Base-by-base conservation (phyloP, 2,888 invertebrate genomes). In the Tinea semifulvella region DNA sequence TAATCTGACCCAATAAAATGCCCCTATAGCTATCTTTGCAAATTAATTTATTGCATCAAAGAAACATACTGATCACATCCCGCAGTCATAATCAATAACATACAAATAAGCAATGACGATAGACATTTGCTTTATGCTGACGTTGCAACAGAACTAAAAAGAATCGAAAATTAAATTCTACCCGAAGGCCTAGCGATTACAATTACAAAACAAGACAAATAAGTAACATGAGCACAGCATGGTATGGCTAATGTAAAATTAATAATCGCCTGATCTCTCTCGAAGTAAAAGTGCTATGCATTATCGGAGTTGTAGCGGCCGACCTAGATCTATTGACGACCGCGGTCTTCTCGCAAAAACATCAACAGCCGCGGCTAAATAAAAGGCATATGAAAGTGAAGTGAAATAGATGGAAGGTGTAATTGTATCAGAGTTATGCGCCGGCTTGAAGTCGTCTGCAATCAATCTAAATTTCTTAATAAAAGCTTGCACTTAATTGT, bases 221-320 rank as follows among this genome's bases (percentile, higher is more conserved):
- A 18, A 36, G 18, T 36, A 36, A 36, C 36, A 18, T 36, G 36
- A 36, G 36, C 36, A 36, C 36, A 36, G 36, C 36, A 18, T 18
- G 40, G 40, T 40, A 52, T 52, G 45, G 51, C 55, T 60, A 61
- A 63, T 56, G 57, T 56, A 56, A 59, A 65, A 63, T 62, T 63
- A 63, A 63, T 63, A 64, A 60, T 60, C 55, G 56, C 8, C 40
- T 59, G 59, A 68, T 63, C 60, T 68, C 63, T 68, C 61, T 56
- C 6, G 52, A 64, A 75, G 76, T 76, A 77, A 77, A 77, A 77
- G 77, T 75, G 64, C 60, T 67, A 55, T 54, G 65, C 64, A 65
- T 67, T 71, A 68, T 68, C 61, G 62, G 59, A 60, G 67, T 63
- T 64, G 58, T 16, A 4, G 31, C 60, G 60, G 58, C 50, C 67